Conservation (phyloP, 2,797 vertebrate species). For the Podargus strigoides region DNA sequence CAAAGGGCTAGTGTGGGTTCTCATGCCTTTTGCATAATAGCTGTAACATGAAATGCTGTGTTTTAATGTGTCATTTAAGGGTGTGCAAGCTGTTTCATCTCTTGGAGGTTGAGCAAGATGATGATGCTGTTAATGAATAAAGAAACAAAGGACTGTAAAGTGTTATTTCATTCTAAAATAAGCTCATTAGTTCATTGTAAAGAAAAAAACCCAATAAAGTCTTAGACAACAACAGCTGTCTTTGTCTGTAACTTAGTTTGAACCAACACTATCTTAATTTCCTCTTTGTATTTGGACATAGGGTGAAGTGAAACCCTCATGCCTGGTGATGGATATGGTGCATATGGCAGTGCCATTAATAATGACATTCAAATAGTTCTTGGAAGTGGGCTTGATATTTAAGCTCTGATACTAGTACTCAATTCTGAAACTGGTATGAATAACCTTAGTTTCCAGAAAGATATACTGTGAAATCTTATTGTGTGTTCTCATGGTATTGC, state of each 20-base stretch:
- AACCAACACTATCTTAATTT: background rate
- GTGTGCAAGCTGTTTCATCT: background rate
- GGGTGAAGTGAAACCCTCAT: background rate
- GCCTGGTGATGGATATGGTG: background rate
- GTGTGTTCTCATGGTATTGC: background rate
- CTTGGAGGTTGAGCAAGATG: background rate
- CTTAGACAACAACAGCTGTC: background rate
- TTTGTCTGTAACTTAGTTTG: background rate
- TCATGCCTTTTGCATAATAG: background rate
- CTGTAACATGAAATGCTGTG: background rate
- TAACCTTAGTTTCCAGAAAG: background rate
- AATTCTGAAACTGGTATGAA: background rate
- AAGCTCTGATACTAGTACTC: background rate
- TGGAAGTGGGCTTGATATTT: background rate
- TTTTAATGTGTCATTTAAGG: background rate
- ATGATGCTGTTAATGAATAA: background rate
- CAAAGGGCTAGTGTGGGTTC: background rate
- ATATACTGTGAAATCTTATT: background rate
- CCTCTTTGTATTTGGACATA: background rate
- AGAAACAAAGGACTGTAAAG: background rate
- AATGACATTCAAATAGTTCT: background rate
- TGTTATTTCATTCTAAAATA: background rate
- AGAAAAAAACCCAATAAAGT: background rate
- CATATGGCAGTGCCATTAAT: background rate
- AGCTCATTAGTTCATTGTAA: background rate